Evolutionary conservation across 1,140 invertebrate species (phyloP), one percentile per base, ranked within the genome.

Genomic region (Theocolax elegans): DNA sequence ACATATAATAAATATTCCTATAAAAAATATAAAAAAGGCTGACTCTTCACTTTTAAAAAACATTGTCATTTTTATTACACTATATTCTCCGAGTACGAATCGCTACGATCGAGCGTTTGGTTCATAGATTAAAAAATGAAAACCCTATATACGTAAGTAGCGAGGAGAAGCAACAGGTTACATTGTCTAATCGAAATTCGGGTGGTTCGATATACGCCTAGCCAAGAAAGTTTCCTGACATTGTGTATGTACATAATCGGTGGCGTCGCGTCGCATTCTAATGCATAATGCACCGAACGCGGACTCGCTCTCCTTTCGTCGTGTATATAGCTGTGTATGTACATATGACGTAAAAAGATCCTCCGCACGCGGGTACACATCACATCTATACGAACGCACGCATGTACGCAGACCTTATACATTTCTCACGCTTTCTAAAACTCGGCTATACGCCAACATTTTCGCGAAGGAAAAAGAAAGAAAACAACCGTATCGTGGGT

Each of bases 171-270:
- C n/a, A n/a, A n/a, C n/a, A n/a, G n/a, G n/a, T n/a, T n/a, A n/a
- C n/a, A n/a, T n/a, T n/a, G n/a, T n/a, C n/a, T n/a, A n/a, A n/a
- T n/a, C n/a, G n/a, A n/a, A n/a, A n/a, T n/a, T n/a, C n/a, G n/a
- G n/a, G n/a, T n/a, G n/a, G n/a, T 10, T 2, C 6, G 17, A 21
- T 48, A 3, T 35, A 19, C n/a, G 29, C n/a, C n/a, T n/a, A n/a
- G n/a, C n/a, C 3, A 31, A 35, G 42, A 48, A 48, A 44, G 13
- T 51, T 46, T 64, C 27, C 40, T 64, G 49, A 64, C 60, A 40
- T 64, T 46, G n/a, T n/a, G n/a, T n/a, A n/a, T n/a, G n/a, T n/a
- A n/a, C n/a, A 64, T 64, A 51, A 64, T 64, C 51, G 46, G 29
- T 38, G n/a, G n/a, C 46, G 10, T 3, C 19, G 46, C 46, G 48